Evolutionary conservation across 2,888 invertebrate genomes (phyloP).

Genomic region (Exephanes ischioxanthus): DNA sequence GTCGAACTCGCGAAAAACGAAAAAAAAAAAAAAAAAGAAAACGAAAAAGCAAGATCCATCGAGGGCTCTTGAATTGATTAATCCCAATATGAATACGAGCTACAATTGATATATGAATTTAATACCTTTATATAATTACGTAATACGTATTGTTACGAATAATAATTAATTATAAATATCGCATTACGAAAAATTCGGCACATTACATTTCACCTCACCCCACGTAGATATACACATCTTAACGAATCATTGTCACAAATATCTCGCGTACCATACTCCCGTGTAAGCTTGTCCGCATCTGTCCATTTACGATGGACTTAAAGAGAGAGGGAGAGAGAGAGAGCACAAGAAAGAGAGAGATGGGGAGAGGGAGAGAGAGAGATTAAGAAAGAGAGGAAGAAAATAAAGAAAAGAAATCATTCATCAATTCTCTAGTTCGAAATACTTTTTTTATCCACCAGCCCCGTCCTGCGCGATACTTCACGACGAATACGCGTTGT

Average conservation of each 20-base stretch:
- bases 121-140: constrained; percentile 56
- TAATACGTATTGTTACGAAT: constrained; percentile 44
- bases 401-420: constrained; percentile 58
- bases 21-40: background rate
- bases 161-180: constrained; percentile 45
- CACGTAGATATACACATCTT: constrained; percentile 37
- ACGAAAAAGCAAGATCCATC: constrained; percentile 1
- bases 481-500: constrained; percentile 22
- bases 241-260: constrained; percentile 49
- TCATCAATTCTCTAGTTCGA: constrained; percentile 26
- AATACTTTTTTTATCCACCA: background rate
- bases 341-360: background rate
- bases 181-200: constrained; percentile 49
- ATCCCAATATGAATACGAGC: constrained; percentile 43
- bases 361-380: background rate
- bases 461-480: background rate
- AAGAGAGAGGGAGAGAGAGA: background rate
- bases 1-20: background rate
- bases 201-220: constrained; percentile 49
- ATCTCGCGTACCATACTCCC: constrained; percentile 28
- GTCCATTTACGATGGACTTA: constrained; percentile 25
- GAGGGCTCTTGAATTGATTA: constrained; percentile 32
- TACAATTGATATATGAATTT: constrained; percentile 61
- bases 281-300: constrained; percentile 48
- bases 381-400: constrained; percentile 12